A percentile compares a stretch with the other conserved stretches of the same genome.
Conservation (phyloP, 2,888 invertebrate genomes). For the Laothoe populi region DNA sequence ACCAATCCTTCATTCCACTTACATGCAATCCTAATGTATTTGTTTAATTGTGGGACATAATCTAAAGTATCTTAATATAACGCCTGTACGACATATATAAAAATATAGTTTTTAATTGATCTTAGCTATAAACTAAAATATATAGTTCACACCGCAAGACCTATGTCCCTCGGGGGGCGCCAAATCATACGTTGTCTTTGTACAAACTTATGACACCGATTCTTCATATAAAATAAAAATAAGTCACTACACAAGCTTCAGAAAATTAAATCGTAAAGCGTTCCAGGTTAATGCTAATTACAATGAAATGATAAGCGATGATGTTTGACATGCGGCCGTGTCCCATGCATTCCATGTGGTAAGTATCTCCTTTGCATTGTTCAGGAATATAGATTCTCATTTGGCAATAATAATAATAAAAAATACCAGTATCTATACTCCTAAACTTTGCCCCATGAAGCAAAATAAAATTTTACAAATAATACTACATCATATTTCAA, state of each 20-base stretch:
- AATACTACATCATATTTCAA: not conserved
- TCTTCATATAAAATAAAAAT: slow-evolving; percentile 62
- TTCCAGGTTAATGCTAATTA: slow-evolving; percentile 65
- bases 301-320: slow-evolving; percentile 61
- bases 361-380: slow-evolving; percentile 35
- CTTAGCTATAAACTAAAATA: slow-evolving; percentile 12
- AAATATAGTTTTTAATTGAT: slow-evolving; percentile 8
- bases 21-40: slow-evolving; percentile 56
- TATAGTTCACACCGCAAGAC: slow-evolving; percentile 53
- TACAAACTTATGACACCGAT: slow-evolving; percentile 74
- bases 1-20: slow-evolving; percentile 37
- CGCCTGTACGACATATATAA: slow-evolving; percentile 10
- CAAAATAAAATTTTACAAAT: slow-evolving; percentile 6
- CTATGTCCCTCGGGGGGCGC: slow-evolving; percentile 78
- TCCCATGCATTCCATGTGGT: slow-evolving; percentile 48
- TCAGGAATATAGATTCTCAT: slow-evolving; percentile 32
- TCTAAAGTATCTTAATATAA: slow-evolving; percentile 21
- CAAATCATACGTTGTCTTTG: slow-evolving; percentile 67
- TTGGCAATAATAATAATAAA: not conserved
- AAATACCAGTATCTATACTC: slow-evolving; percentile 19
- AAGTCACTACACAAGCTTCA: slow-evolving; percentile 38
- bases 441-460: slow-evolving; percentile 33
- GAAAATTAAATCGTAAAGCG: slow-evolving; percentile 67
- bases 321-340: slow-evolving; percentile 59
- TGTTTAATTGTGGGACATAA: slow-evolving; percentile 2